Evolutionary conservation across 1,140 invertebrate genomes (phyloP).

Genomic region (Neuroterus valhalla): DNA sequence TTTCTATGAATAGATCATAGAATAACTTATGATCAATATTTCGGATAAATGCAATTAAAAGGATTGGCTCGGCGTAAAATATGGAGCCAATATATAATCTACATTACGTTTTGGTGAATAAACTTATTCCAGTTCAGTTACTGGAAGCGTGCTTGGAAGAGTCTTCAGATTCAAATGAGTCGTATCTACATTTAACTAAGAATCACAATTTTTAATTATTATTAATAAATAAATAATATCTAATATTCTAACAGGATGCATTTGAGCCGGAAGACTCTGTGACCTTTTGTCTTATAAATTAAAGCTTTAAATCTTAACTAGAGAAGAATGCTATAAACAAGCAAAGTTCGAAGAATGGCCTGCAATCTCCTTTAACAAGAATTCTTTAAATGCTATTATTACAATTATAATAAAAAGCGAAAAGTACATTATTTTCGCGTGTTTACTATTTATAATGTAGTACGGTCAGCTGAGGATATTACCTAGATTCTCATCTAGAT

Average conservation of each 20-base stretch:
- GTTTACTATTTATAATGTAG: slow-evolving; percentile 26
- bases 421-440: background rate
- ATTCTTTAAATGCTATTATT: too few relatives aligned
- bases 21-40: background rate
- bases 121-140: background rate
- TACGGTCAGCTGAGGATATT: background rate
- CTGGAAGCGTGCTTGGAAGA: slow-evolving; percentile 15
- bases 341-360: slow-evolving; percentile 8
- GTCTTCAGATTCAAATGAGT: slow-evolving; percentile 28
- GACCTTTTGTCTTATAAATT: background rate
- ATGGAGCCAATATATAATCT: background rate
- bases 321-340: background rate
- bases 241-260: slow-evolving; percentile 9
- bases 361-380: background rate
- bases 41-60: background rate
- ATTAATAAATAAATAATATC: background rate
- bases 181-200: background rate
- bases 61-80: background rate
- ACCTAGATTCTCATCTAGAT: background rate
- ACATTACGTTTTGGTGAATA: background rate
- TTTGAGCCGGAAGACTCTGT: slow-evolving; percentile 23
- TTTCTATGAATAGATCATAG: background rate
- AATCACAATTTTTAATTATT: slow-evolving; percentile 20
- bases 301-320: background rate
- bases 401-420: too few relatives aligned